These are phyloP conservation scores for Sympetrum striolatum DNA, from an alignment of 2,888 invertebrate species.

Conservation along the genomic window DNA sequence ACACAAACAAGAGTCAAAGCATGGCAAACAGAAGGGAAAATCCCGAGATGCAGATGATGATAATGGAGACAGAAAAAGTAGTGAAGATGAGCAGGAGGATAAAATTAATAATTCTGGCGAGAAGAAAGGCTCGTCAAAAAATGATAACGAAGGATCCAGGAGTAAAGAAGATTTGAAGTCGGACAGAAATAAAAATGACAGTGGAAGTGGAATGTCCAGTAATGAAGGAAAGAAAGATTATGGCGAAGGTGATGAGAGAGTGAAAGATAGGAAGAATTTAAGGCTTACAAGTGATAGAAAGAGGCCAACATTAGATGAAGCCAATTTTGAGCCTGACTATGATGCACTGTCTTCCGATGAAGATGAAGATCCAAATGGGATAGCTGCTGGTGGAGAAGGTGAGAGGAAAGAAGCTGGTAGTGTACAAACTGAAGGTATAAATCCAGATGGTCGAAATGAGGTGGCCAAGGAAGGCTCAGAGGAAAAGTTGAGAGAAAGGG, in stretches of 20 bases:
- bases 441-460: slow-evolving; percentile 1
- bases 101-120: neutral
- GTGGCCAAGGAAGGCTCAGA: neutral
- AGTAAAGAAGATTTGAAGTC: neutral
- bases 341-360: slow-evolving; percentile 69
- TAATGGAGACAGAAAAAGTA: neutral
- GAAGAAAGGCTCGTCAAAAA: neutral
- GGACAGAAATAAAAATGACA: slow-evolving; percentile 21
- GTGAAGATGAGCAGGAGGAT: slow-evolving; percentile 19
- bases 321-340: slow-evolving; percentile 78
- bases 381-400: slow-evolving; percentile 35
- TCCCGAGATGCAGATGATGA: slow-evolving; percentile 18
- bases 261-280: slow-evolving; percentile 47
- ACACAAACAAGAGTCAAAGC: slow-evolving; percentile 31
- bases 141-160: neutral
- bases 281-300: slow-evolving; percentile 62
- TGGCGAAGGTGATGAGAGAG: neutral
- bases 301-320: slow-evolving; percentile 74
- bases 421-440: neutral
- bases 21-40: slow-evolving; percentile 7
- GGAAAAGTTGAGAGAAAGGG: slow-evolving; percentile 21
- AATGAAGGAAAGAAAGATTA: slow-evolving; percentile 7
- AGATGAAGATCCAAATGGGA: slow-evolving; percentile 57
- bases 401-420: slow-evolving; percentile 22
- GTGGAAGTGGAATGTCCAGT: slow-evolving; percentile 1